Percentiles rank a stretch among this genome's conserved stretches.
phyloP scores from a whole-genome alignment of 1,140 invertebrate genomes.

The Rhynchophorus ferrugineus region DNA sequence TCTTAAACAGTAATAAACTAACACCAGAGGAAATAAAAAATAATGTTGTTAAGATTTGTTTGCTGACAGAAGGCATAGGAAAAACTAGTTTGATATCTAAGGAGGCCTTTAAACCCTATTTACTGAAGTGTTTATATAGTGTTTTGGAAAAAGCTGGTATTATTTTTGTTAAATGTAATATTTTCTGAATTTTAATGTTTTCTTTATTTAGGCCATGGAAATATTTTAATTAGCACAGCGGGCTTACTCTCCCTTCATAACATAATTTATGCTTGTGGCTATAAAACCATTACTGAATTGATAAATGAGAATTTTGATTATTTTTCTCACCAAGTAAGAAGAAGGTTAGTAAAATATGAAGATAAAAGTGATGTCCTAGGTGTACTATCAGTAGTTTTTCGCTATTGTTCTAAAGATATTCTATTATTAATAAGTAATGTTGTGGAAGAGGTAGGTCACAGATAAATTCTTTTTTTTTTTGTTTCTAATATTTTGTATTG shows the following conservation, averaged over 20 bases:
- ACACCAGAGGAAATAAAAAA: constrained; percentile 47
- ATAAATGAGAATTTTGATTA: constrained; percentile 57
- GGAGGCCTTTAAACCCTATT: constrained; percentile 46
- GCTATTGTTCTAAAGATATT: constrained; percentile 52
- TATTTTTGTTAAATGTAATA: constrained; percentile 4
- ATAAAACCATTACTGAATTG: constrained; percentile 45
- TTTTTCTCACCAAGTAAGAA: constrained; percentile 55
- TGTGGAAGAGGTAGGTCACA: constrained; percentile 48
- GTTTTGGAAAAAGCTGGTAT: constrained; percentile 58
- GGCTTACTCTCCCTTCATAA: constrained; percentile 48
- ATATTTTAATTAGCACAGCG: constrained; percentile 46
- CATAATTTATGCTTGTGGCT: constrained; percentile 46
- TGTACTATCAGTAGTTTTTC: constrained; percentile 56
- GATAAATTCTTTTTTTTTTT: neutral
- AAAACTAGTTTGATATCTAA: constrained; percentile 46
- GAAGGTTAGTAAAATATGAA: constrained; percentile 50
- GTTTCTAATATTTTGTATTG: neutral
- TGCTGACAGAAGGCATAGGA: constrained; percentile 57
- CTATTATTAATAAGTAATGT: constrained; percentile 54
- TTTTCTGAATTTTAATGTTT: no score
- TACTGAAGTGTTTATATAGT: constrained; percentile 58
- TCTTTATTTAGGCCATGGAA: constrained; percentile 46
- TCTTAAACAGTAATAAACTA: no score
- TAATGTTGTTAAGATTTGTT: constrained; percentile 52
- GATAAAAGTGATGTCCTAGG: constrained; percentile 47